phyloP scores from a whole-genome alignment of 2,888 invertebrate species.

The Thalpophila matura region DNA sequence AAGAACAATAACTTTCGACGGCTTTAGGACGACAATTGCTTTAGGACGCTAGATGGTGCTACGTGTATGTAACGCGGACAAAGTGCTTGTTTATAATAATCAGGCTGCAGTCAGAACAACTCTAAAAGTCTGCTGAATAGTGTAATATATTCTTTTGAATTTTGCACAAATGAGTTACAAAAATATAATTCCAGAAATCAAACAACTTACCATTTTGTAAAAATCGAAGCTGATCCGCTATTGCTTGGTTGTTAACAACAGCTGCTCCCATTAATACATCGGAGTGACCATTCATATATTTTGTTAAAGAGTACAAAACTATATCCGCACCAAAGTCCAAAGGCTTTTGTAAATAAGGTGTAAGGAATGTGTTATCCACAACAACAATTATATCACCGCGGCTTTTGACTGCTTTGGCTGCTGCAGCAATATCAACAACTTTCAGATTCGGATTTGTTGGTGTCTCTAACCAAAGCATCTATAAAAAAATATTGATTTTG shows the following conservation, averaged over 20 bases:
- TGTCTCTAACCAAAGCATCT: conserved; percentile 98
- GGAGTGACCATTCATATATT: conserved; percentile 99
- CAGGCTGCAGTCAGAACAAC: too few relatives aligned
- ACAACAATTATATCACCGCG: conserved; percentile 53
- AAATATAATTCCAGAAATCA: too few relatives aligned
- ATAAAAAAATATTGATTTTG: conserved; percentile 72
- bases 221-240: conserved; percentile 94
- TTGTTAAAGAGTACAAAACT: conserved; percentile 97
- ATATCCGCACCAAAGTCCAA: conserved; percentile 97
- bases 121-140: too few relatives aligned
- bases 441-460: conserved; percentile 99
- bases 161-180: too few relatives aligned
- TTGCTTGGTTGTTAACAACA: conserved; percentile 93
- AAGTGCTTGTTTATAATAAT: too few relatives aligned
- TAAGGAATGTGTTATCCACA: conserved; percentile 90
- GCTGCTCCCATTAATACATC: conserved; percentile 99
- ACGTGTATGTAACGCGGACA: too few relatives aligned
- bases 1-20: too few relatives aligned
- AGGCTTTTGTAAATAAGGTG: conserved; percentile 97
- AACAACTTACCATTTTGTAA: conserved; percentile 94
- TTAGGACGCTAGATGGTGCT: too few relatives aligned
- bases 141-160: too few relatives aligned
- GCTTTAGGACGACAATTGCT: too few relatives aligned
- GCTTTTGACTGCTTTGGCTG: conserved; percentile 90
- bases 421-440: conserved; percentile 95